Conservation (phyloP, 2,888 invertebrate species). For the Cyaniris semiargus region DNA sequence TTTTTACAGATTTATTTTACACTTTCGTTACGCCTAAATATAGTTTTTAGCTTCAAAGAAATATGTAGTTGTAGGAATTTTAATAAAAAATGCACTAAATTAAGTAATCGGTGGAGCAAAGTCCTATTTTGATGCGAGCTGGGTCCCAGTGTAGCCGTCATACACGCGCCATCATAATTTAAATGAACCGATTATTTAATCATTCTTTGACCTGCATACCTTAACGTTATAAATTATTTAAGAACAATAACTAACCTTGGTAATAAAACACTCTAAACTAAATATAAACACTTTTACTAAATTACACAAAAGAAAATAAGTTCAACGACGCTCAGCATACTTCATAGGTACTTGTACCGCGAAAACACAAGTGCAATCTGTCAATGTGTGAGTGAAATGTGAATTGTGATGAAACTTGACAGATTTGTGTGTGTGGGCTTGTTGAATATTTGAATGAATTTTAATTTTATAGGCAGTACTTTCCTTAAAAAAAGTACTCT, state of each 20-base stretch:
- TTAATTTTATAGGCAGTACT: not conserved
- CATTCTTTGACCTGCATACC: conserved; percentile 41
- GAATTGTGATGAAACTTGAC: too few relatives aligned
- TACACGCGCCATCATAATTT: conserved; percentile 72
- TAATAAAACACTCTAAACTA: conserved; percentile 46
- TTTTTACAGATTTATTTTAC: conserved; percentile 54
- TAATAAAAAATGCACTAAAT: conserved; percentile 54
- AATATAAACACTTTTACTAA: conserved; percentile 45
- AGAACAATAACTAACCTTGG: conserved; percentile 42
- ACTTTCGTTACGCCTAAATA: conserved; percentile 43
- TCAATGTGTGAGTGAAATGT: conserved; percentile 41
- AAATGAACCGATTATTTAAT: conserved; percentile 44
- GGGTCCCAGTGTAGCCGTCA: conserved; percentile 58
- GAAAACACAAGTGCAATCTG: conserved; percentile 60
- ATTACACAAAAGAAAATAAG: conserved; percentile 58
- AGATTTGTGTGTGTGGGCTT: not conserved
- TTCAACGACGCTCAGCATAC: conserved; percentile 54
- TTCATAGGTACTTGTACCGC: conserved; percentile 64
- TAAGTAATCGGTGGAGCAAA: conserved; percentile 58
- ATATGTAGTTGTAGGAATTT: conserved; percentile 55
- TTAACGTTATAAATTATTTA: conserved; percentile 38
- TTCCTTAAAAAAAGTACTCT: too few relatives aligned
- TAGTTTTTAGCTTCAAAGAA: conserved; percentile 47
- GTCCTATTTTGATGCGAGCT: conserved; percentile 68
- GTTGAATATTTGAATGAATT: conserved; percentile 1